These are phyloP conservation scores for Sebastes trivittatus DNA, from an alignment of 2,797 vertebrate genomes.

Conservation along the genomic window DNA sequence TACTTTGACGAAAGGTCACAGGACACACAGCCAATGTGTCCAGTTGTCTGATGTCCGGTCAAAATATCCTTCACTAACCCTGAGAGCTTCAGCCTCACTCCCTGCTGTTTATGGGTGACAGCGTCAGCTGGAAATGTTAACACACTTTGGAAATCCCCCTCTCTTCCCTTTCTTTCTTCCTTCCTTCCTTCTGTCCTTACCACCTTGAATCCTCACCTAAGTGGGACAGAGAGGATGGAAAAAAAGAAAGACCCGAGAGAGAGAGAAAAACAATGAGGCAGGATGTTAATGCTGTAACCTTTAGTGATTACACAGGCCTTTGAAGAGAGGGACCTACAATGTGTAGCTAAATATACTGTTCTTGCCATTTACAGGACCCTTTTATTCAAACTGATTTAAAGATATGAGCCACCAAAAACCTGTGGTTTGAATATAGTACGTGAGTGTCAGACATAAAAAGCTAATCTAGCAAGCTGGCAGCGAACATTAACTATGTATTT, in stretches of 20 bases:
- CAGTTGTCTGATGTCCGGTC: background rate
- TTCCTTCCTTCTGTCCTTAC: conserved; percentile 44
- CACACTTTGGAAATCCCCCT: conserved; percentile 47
- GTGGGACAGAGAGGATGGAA: conserved; percentile 26
- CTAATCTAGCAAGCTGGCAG: background rate
- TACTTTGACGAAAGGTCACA: background rate
- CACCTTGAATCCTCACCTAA: conserved; percentile 46
- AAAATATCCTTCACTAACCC: background rate
- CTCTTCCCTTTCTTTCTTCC: conserved; percentile 44
- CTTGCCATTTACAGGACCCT: background rate
- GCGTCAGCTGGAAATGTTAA: background rate
- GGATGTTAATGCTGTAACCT: conserved; percentile 39
- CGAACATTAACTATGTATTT: background rate
- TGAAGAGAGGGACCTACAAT: background rate
- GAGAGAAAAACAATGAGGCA: conserved; percentile 22
- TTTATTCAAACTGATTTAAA: background rate
- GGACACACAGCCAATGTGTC: background rate
- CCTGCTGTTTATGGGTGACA: background rate
- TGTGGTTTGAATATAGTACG: background rate
- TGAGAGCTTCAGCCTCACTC: background rate
- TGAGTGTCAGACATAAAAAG: background rate
- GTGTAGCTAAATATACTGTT: background rate
- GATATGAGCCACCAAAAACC: background rate
- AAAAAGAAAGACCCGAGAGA: background rate
- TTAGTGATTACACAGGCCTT: background rate